Base-by-base conservation (phyloP, 1,140 invertebrate genomes). In the Eubasilissa regina region DNA sequence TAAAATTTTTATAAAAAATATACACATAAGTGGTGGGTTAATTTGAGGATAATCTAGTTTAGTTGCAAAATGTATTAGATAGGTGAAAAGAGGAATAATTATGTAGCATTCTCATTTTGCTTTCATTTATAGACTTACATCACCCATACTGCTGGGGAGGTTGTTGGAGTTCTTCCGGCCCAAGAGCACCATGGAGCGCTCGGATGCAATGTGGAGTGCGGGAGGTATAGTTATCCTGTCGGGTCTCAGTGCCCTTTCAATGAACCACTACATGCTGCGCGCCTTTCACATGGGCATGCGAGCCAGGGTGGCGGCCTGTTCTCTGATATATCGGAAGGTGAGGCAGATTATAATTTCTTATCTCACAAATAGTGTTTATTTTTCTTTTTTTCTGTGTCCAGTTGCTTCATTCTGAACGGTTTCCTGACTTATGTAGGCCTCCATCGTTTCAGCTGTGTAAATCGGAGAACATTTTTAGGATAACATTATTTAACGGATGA, bases 251-350 rank as follows among this genome's bases (percentile, higher is more conserved):
- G 90, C 90, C 0, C 77, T 93, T 1, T 84, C 88, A 0, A 87
- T 91, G 15, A 93, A 94, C 86, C 92, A 93, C 73, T 89, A 91
- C 19, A 90, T 92, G 80, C 89, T 93, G 75, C 85, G 87, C 13
- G 89, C 91, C 9, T 92, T 92, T 75, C 90, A 92, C 81, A 86
- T 90, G 55, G 92, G 92, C 1, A 92, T 92, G 85, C 89, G 88
- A 84, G 89, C 92, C 11, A 86, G 92, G 70, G 89, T 91, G 1
- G 92, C 92, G 0, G 87, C 91, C 4, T 94, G 93, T 75, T 93
- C 93, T 3, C 83, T 94, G n/a, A 89, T 94, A 45, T 94, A 94
- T 83, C 87, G 93, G 83, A 94, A 94, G 85, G 91, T 91, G 75
- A 78, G 73, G 60, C 64, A 9, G 11, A 10, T 35, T 44, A 21